These are phyloP conservation scores for Macrotus californicus DNA, from an alignment of 2,113 vertebrate genomes.

Conservation along the genomic window DNA sequence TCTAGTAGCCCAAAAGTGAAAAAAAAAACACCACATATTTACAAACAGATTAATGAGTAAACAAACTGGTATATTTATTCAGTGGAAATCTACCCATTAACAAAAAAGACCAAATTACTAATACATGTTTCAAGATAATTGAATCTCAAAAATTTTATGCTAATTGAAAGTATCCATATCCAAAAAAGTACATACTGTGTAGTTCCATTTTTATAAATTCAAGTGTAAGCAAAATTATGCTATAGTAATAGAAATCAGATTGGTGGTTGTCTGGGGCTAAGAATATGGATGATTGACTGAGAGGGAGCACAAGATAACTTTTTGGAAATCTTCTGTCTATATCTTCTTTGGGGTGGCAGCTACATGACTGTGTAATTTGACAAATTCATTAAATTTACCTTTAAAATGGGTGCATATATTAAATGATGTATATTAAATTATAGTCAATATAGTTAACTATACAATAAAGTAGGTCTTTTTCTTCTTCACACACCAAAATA, in stretches of 20 bases:
- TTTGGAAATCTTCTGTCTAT: not conserved
- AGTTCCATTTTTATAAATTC: not conserved
- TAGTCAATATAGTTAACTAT: not conserved
- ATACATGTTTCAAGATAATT: not conserved
- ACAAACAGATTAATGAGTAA: not conserved
- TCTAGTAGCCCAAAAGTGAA: not conserved
- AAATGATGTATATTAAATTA: not conserved
- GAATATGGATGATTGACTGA: not conserved
- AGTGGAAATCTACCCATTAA: not conserved
- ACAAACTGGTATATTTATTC: not conserved
- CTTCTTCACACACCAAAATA: not conserved
- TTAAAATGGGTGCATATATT: not conserved
- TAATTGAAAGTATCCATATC: not conserved
- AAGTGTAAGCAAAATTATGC: not conserved
- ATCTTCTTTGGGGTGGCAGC: not conserved
- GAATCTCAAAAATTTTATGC: not conserved
- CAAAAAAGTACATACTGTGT: not conserved
- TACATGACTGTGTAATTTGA: not conserved
- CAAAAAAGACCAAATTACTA: not conserved
- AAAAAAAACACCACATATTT: not conserved
- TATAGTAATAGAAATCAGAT: not conserved
- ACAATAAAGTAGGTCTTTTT: not conserved
- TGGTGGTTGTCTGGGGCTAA: not conserved
- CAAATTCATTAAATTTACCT: slow-evolving; percentile 3
- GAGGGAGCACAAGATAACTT: not conserved